Conservation (phyloP, 2,888 invertebrate genomes). For the Ophioninae sp. region DNA sequence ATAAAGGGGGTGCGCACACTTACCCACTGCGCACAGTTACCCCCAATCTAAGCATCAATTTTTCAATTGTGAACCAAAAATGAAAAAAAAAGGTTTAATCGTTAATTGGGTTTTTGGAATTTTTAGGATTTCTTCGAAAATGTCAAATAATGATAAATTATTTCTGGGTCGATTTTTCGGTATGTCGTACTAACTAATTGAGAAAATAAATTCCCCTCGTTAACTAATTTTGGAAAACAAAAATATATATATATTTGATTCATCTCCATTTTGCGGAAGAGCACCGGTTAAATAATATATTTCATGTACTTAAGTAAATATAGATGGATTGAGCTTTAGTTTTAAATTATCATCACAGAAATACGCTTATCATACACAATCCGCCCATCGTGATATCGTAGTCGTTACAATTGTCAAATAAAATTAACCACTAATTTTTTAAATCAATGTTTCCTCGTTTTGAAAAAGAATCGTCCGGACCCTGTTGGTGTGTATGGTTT, state of each 20-base stretch:
- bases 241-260: constrained; percentile 6
- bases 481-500: neutral
- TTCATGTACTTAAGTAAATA: neutral
- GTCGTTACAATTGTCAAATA: neutral
- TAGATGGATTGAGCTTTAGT: neutral
- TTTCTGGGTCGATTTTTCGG: neutral
- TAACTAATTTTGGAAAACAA: neutral
- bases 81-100: neutral
- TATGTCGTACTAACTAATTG: neutral
- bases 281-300: neutral
- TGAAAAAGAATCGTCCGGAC: neutral
- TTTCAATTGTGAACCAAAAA: neutral
- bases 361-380: neutral
- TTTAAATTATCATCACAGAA: constrained; percentile 1
- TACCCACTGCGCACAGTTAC: no score
- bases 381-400: neutral
- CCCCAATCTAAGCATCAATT: constrained; percentile 3
- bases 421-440: neutral
- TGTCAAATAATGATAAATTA: neutral
- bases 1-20: no score
- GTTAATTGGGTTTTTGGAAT: neutral
- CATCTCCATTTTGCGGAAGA: neutral
- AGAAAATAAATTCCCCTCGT: neutral
- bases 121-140: neutral
- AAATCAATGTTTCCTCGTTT: neutral